Base-by-base conservation (phyloP, 2,888 invertebrate species). In the Biston stratarius region DNA sequence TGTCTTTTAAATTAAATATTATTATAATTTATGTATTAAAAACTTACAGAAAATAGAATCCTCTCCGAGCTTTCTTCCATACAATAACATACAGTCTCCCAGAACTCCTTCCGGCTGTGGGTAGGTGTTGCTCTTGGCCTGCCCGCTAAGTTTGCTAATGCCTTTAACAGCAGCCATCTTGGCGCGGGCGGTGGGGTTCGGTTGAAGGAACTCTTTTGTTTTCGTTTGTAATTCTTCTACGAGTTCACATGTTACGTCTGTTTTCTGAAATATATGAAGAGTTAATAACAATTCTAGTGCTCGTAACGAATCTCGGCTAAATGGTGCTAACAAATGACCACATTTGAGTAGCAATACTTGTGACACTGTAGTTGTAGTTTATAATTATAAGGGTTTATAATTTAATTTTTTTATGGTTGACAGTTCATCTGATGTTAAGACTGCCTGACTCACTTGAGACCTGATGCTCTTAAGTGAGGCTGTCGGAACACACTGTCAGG, bases 131-230 rank as follows among this genome's bases (percentile, higher is more conserved):
- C 98, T 98, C 94, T 99, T 99, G 47, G 99, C 98, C 90, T 99
- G 99, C 12, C 99, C 99, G 83, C 99, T 97, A 74, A 99, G 95
- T 94, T 99, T 99, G 82, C 99, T 99, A 81, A 99, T 98, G 70
- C 98, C 97, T 91, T 98, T 98, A 47, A 98, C 98, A 65, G 98
- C 98, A 7, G 98, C 98, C 98, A 98, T 98, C 92, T 98, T 98
- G 48, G 98, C 98, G 67, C 98, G 95, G 14, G 98, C 98, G 71
- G 97, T 99, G 64, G 99, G 99, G 95, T 99, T 99, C 61, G 99
- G 99, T 89, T 99, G 99, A 52, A 99, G 96, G 90, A 98, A 99
- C 94, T 99, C 99, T 94, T 99, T 99, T 66, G 99, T 99, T 94
- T 99, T 99, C 78, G 96, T 94, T 90, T 99, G 98, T 77, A 99